Percentiles rank a stretch among this genome's conserved stretches.
phyloP scores from a whole-genome alignment of 2,113 vertebrate species.

The Otolemur garnettii region DNA sequence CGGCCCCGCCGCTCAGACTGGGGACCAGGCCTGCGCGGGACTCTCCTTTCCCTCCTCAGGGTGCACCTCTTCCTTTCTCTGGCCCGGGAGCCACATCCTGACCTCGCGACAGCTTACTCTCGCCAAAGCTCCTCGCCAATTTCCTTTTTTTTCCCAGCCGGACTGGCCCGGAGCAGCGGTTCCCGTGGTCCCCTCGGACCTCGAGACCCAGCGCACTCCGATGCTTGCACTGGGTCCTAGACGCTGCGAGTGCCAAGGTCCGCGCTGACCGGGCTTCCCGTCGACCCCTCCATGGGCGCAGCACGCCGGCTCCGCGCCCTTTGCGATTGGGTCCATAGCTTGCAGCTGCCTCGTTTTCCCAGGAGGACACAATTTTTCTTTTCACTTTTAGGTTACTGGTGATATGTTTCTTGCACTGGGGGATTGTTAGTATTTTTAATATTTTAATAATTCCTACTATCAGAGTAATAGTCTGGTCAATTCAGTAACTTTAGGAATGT shows the following conservation, averaged over 20 bases:
- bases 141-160: not conserved
- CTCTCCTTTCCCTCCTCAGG: not conserved
- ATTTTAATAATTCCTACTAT: constrained; percentile 40
- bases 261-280: too few species aligned
- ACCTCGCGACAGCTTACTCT: not conserved
- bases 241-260: not conserved
- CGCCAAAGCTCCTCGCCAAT: not conserved
- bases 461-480: not conserved
- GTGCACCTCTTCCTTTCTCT: not conserved
- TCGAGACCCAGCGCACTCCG: rapidly evolving
- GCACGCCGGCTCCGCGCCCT: not conserved
- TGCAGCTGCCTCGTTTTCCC: constrained; percentile 5
- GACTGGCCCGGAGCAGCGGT: not conserved
- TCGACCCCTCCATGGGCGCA: not conserved
- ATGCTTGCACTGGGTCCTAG: not conserved
- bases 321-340: not conserved
- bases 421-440: constrained; percentile 13
- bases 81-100: not conserved
- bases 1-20: rapidly evolving
- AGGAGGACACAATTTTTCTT: constrained; percentile 5
- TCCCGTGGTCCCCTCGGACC: not conserved
- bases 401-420: not conserved
- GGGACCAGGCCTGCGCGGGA: rapidly evolving
- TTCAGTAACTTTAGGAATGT: constrained; percentile 53
- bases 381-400: not conserved